Evolutionary conservation across 2,797 vertebrate genomes (phyloP), one percentile per base, ranked within the genome.

Genomic region (Varecia variegata): DNA sequence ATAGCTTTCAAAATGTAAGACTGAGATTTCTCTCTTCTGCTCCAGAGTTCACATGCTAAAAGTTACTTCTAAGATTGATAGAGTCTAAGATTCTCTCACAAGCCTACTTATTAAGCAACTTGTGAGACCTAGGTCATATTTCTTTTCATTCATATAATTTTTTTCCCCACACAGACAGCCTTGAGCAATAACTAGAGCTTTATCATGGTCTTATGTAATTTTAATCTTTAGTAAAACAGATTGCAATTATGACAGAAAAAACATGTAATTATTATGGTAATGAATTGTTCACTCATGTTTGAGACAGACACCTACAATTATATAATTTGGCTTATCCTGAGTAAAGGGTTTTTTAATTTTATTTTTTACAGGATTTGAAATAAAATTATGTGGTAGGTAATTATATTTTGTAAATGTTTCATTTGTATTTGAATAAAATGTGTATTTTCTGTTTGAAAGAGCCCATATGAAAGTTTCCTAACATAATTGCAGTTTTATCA

Each of bases 191-290:
- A 60, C 54, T 76, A 77, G 52, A 83, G 30, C 27, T 90, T 91
- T 50, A 58, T 84, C 20, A 83, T 18, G 6, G 43, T 73, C 47
- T 50, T 81, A n/a, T 65, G 50, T 77, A 81, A 88, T 71, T 92
- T 89, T 77, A 77, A 10, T 96, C 52, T 81, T 92, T 92, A 71
- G 65, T 85, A 89, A 81, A 50, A 20, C 12, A 88, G 45, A 80
- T 17, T 87, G 21, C 17, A 76, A 38, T 84, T 95, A 56, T 58
- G 40, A 67, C n/a, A 76, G 67, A 71, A 87, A 85, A 73, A 89
- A 14, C n/a, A 62, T 88, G 18, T 70, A 52, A 85, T 89, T 91
- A 81, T 80, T 88, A 62, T 77, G 18, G 74, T 71, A 81, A 77
- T 81, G 25, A 76, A 62, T 80, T 81, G 1, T 85, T 93, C 38